Evolutionary conservation across 2,888 invertebrate species (phyloP).

Genomic region (Anagyrus pseudococci): DNA sequence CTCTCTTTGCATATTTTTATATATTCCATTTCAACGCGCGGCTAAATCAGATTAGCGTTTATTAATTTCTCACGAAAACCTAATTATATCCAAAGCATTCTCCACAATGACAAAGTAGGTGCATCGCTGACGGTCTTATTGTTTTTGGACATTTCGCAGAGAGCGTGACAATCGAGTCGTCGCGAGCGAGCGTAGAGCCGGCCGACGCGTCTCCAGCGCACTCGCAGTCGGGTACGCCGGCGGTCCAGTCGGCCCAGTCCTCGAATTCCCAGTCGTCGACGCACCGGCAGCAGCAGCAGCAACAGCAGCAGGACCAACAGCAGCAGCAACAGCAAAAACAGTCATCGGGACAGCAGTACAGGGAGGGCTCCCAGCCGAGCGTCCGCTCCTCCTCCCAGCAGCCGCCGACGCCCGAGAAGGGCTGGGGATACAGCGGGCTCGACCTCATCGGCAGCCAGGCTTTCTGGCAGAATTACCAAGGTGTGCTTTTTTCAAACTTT

Average conservation of each 20-base stretch:
- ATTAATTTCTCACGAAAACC: too few species aligned
- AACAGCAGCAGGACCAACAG: constrained; percentile 54
- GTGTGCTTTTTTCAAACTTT: constrained; percentile 64
- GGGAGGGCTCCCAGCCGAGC: constrained; percentile 43
- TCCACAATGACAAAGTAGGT: too few species aligned
- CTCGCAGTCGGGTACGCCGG: constrained; percentile 8
- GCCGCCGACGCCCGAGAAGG: constrained; percentile 62
- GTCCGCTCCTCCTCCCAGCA: constrained; percentile 50
- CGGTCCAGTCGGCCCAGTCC: constrained; percentile 18
- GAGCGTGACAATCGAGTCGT: constrained; percentile 54
- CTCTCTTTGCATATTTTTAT: too few species aligned
- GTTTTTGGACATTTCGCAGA: constrained; percentile 46
- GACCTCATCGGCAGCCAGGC: constrained; percentile 87
- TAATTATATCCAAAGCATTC: too few species aligned
- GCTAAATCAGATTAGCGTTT: too few species aligned
- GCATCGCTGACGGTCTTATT: too few species aligned
- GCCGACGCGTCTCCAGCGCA: constrained; percentile 50
- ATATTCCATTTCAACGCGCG: too few species aligned
- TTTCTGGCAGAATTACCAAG: constrained; percentile 92
- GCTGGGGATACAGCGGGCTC: constrained; percentile 75
- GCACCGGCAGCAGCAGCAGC: constrained; percentile 49
- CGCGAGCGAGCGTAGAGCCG: constrained; percentile 55
- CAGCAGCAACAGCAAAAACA: constrained; percentile 60
- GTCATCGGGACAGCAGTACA: constrained; percentile 37
- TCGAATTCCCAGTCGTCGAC: constrained; percentile 28